These are phyloP conservation scores for Halocaridina rubra DNA, from an alignment of 2,888 invertebrate species.

Conservation along the genomic window DNA sequence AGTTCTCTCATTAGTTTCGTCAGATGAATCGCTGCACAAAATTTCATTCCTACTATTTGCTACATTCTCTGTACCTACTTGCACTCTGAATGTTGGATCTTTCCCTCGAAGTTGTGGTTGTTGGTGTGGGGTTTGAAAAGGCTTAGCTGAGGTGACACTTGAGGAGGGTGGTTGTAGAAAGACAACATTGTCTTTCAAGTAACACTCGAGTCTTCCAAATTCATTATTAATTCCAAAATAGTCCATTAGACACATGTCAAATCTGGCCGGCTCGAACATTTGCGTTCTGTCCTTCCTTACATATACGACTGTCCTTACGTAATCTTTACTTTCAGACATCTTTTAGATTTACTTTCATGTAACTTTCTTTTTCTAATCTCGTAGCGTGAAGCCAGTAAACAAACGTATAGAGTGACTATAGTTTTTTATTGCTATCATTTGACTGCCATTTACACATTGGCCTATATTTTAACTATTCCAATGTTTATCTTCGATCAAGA, in stretches of 20 bases:
- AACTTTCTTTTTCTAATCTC: too few relatives aligned
- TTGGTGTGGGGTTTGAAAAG: background rate
- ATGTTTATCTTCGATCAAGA: too few relatives aligned
- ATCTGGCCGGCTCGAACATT: constrained; percentile 6
- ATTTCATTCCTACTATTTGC: too few relatives aligned
- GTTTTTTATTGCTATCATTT: too few relatives aligned
- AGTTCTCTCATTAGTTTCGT: background rate
- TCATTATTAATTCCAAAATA: constrained; percentile 28
- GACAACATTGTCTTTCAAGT: constrained; percentile 2
- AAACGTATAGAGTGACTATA: too few relatives aligned
- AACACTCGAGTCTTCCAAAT: constrained; percentile 22
- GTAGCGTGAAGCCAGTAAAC: too few relatives aligned
- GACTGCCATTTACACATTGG: too few relatives aligned
- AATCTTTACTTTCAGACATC: too few relatives aligned
- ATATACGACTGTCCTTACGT: constrained; percentile 21
- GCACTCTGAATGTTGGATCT: background rate
- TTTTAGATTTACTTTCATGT: too few relatives aligned
- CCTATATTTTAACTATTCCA: too few relatives aligned
- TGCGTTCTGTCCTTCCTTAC: background rate
- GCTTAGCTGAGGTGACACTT: background rate
- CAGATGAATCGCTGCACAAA: background rate
- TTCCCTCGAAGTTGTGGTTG: background rate
- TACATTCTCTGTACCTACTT: too few relatives aligned
- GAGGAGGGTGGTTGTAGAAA: constrained; percentile 13
- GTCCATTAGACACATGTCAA: constrained; percentile 27